Base-by-base conservation (phyloP, 2,113 vertebrate species). In the Pontoporia blainvillei region DNA sequence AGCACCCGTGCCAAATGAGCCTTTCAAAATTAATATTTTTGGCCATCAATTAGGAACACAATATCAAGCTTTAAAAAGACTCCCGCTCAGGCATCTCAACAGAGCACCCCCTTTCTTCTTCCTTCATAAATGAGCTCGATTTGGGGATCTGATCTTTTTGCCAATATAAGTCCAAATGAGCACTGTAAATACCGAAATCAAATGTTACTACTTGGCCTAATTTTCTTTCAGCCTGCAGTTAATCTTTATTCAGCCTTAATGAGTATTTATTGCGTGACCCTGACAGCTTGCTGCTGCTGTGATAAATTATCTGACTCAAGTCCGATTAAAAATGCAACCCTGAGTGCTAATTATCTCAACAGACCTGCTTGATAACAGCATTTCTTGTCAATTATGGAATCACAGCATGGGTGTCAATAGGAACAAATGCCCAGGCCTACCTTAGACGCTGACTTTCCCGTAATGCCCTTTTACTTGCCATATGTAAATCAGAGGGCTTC, bases 251-350 rank as follows among this genome's bases (percentile, higher is more conserved):
- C 98, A 98, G 98, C 97, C 97, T 98, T 99, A 99, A 99, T 99
- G 98, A 99, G 98, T 99, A 99, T 99, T 99, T 99, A 99, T 98
- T 98, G 98, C 98, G 96, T 97, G 98, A 98, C 98, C 98, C 98
- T 99, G 99, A 98, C 99, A 99, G 98, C 98, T 98, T 98, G 98
- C 98, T 98, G 98, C 98, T 98, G 98, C 99, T 98, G 98, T 99
- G 99, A 99, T 99, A 99, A 99, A 99, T 99, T 98, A 99, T 99
- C 98, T 98, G 98, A 99, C 98, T 99, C 98, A 98, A 98, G 98
- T 98, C 98, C 97, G 98, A 98, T 98, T 98, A 99, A 99, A 98
- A 99, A 98, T 99, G 99, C 98, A 99, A 98, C 98, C 97, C 98
- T 94, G 98, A 98, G 98, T 98, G 98, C 99, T 99, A 99, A 99